phyloP scores from a whole-genome alignment of 2,797 vertebrate genomes.

The Epinephelus awoara region DNA sequence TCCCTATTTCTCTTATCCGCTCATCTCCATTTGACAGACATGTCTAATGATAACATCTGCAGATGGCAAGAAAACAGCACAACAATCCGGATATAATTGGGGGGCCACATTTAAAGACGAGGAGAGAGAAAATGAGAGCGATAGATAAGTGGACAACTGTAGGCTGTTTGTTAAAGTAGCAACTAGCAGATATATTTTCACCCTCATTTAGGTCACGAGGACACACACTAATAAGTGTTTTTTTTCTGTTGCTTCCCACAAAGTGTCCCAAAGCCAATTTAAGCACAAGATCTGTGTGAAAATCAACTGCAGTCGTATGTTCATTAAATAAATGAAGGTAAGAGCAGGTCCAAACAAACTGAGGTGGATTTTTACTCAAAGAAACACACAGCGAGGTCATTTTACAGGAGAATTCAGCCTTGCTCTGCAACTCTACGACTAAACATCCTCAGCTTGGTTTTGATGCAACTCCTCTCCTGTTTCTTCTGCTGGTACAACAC shows the following conservation, averaged over 20 bases:
- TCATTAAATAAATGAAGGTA: slow-evolving; percentile 71
- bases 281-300: slow-evolving; percentile 51
- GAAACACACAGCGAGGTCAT: slow-evolving; percentile 13
- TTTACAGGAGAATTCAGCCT: slow-evolving; percentile 43
- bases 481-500: slow-evolving; percentile 2
- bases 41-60: slow-evolving; percentile 81
- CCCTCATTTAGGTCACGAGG: slow-evolving; percentile 78
- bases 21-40: slow-evolving; percentile 82
- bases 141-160: slow-evolving; percentile 67
- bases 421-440: slow-evolving; percentile 6
- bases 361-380: slow-evolving; percentile 36
- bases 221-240: slow-evolving; percentile 64
- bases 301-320: slow-evolving; percentile 42
- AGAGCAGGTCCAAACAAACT: slow-evolving; percentile 37
- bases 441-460: slow-evolving; percentile 12
- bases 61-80: slow-evolving; percentile 68
- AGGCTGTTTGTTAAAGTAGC: slow-evolving; percentile 59
- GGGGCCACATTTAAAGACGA: slow-evolving; percentile 53
- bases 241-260: slow-evolving; percentile 41
- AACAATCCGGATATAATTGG: slow-evolving; percentile 84
- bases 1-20: slow-evolving; percentile 51
- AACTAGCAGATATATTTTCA: slow-evolving; percentile 71
- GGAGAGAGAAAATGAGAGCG: slow-evolving; percentile 54
- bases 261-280: slow-evolving; percentile 73
- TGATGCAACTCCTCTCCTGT: not conserved